phyloP scores from a whole-genome alignment of 2,888 invertebrate species.

The Silvanus unidentatus region DNA sequence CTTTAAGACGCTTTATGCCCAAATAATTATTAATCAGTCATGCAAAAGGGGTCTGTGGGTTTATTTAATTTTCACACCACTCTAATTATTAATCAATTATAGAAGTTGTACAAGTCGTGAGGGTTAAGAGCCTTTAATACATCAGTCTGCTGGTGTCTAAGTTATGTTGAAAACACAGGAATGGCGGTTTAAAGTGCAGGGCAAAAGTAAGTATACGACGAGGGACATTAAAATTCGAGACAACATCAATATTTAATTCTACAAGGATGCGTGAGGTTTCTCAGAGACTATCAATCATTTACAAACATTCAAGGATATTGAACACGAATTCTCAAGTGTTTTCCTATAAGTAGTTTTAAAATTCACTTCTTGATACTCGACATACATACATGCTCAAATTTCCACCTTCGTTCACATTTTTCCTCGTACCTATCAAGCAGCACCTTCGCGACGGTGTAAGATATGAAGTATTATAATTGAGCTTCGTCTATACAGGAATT shows the following conservation, averaged over 20 bases:
- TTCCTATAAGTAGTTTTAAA: conserved; percentile 29
- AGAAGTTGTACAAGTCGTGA: background rate
- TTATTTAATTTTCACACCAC: background rate
- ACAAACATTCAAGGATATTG: conserved; percentile 35
- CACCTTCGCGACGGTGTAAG: too few relatives aligned
- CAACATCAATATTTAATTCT: conserved; percentile 36
- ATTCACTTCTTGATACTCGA: conserved; percentile 26
- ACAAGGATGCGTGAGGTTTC: conserved; percentile 33
- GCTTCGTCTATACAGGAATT: too few relatives aligned
- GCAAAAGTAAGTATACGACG: conserved; percentile 1
- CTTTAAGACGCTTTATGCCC: too few relatives aligned
- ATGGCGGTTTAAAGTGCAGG: background rate
- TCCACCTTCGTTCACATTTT: conserved; percentile 10
- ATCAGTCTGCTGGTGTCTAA: background rate
- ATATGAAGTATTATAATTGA: too few relatives aligned
- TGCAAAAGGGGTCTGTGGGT: background rate
- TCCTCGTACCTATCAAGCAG: conserved; percentile 6
- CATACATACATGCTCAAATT: conserved; percentile 16
- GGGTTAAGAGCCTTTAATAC: background rate
- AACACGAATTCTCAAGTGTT: conserved; percentile 27
- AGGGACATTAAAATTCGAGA: conserved; percentile 32
- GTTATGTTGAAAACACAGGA: conserved; percentile 1
- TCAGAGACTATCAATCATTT: conserved; percentile 41
- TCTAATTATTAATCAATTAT: conserved; percentile 1
- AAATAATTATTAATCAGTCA: background rate